These are phyloP conservation scores for Physella acuta DNA, from an alignment of 1,140 invertebrate genomes.

Conservation along the genomic window DNA sequence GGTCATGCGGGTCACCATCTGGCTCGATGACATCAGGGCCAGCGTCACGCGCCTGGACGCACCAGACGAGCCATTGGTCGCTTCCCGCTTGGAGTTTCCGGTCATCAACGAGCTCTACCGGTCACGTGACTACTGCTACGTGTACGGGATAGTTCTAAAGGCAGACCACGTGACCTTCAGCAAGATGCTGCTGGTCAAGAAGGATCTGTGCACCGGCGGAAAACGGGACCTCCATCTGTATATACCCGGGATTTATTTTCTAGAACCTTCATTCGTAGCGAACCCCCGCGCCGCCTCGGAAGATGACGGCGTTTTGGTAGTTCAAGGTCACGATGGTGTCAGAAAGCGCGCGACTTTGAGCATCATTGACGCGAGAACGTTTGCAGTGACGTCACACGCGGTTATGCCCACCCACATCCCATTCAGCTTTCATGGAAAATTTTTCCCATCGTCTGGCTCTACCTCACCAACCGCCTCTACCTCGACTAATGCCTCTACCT, in stretches of 20 bases:
- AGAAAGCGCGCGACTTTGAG: slow-evolving; percentile 37
- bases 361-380: slow-evolving; percentile 44
- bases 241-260: slow-evolving; percentile 38
- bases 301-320: slow-evolving; percentile 49
- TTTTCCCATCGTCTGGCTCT: too few relatives aligned
- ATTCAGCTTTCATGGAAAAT: slow-evolving; percentile 50
- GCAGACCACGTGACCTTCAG: slow-evolving; percentile 38
- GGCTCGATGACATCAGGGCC: slow-evolving; percentile 25
- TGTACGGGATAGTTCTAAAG: slow-evolving; percentile 50
- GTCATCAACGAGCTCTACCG: slow-evolving; percentile 52
- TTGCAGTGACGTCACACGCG: slow-evolving; percentile 35
- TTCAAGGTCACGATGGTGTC: slow-evolving; percentile 43
- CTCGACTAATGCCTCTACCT: too few relatives aligned
- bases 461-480: too few relatives aligned
- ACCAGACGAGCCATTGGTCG: slow-evolving; percentile 10
- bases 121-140: slow-evolving; percentile 44
- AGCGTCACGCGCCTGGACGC: slow-evolving; percentile 7
- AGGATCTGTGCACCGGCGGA: slow-evolving; percentile 43
- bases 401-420: slow-evolving; percentile 45
- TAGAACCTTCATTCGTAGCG: slow-evolving; percentile 49
- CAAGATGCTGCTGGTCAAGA: slow-evolving; percentile 49
- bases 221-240: slow-evolving; percentile 36
- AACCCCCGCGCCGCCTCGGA: slow-evolving; percentile 33
- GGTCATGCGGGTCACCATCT: slow-evolving; percentile 40
- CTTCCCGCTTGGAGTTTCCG: slow-evolving; percentile 47